These are phyloP conservation scores for Tenthredo livida DNA, from an alignment of 2,888 invertebrate species.

Conservation along the genomic window DNA sequence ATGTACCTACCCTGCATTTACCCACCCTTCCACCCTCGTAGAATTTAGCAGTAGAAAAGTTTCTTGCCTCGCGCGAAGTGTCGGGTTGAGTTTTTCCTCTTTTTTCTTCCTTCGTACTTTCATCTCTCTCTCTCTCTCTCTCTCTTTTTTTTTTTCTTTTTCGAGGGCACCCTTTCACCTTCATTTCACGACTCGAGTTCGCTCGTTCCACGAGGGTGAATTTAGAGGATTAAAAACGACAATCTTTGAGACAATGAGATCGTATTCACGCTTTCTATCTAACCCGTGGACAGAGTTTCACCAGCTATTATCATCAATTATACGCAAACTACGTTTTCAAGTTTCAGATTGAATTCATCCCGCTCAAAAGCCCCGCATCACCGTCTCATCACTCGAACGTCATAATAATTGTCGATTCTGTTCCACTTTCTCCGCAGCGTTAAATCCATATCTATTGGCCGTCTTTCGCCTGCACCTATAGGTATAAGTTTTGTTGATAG, in stretches of 20 bases:
- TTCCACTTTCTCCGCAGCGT: background rate
- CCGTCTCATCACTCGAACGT: background rate
- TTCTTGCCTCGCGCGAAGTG: background rate
- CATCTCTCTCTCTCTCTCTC: background rate
- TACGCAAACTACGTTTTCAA: conserved; percentile 14
- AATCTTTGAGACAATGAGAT: conserved; percentile 20
- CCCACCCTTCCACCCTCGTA: too few relatives aligned
- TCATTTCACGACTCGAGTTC: background rate
- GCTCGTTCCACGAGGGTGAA: background rate
- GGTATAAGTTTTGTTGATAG: background rate
- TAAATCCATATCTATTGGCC: background rate
- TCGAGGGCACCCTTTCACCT: background rate
- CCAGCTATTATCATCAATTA: conserved; percentile 4
- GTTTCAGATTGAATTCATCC: background rate
- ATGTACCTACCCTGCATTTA: too few relatives aligned
- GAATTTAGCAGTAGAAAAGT: background rate
- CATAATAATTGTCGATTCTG: conserved; percentile 9
- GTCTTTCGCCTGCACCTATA: background rate
- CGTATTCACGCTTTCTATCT: background rate
- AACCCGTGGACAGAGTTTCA: background rate
- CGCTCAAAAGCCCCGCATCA: background rate
- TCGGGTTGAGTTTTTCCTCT: background rate
- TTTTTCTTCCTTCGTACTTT: background rate
- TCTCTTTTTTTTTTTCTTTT: background rate
- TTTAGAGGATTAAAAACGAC: conserved; percentile 29